phyloP scores from a whole-genome alignment of 2,113 vertebrate species.

The Stictonetta naevosa region DNA sequence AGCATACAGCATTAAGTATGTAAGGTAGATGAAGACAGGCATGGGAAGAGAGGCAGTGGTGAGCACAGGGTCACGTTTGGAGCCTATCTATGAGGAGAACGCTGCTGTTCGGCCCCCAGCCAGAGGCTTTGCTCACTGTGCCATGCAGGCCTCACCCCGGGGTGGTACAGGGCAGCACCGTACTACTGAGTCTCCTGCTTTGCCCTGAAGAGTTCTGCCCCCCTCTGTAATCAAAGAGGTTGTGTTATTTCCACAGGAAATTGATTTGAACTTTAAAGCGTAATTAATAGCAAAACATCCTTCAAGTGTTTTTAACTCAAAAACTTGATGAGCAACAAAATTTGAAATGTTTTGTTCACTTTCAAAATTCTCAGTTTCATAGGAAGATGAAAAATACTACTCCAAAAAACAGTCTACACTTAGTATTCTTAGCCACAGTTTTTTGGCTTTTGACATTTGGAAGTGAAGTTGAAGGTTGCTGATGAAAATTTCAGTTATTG shows the following conservation, averaged over 20 bases:
- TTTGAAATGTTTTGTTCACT: not conserved
- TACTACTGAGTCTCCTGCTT: not conserved
- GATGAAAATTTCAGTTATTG: slow-evolving; percentile 63
- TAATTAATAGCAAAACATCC: not conserved
- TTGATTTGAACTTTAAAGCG: not conserved
- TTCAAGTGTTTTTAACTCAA: not conserved
- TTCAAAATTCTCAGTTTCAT: not conserved
- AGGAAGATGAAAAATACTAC: not conserved
- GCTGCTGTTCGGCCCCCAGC: not conserved
- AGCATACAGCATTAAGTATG: not conserved
- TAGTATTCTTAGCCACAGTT: not conserved
- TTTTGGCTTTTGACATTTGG: slow-evolving; percentile 31
- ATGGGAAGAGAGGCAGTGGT: not conserved
- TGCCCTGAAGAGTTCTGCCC: not conserved
- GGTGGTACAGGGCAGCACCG: not conserved
- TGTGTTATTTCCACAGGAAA: not conserved
- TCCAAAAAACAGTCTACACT: not conserved
- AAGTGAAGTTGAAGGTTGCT: slow-evolving; percentile 46
- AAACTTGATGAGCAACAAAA: not conserved
- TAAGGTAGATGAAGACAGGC: not conserved
- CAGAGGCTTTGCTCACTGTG: not conserved
- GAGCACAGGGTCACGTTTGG: not conserved
- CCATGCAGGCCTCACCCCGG: not conserved
- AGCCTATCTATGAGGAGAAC: not conserved
- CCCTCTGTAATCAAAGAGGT: not conserved